These are phyloP conservation scores for Ctenopoma kingsleyae DNA, from an alignment of 2,797 vertebrate genomes.

Conservation along the genomic window DNA sequence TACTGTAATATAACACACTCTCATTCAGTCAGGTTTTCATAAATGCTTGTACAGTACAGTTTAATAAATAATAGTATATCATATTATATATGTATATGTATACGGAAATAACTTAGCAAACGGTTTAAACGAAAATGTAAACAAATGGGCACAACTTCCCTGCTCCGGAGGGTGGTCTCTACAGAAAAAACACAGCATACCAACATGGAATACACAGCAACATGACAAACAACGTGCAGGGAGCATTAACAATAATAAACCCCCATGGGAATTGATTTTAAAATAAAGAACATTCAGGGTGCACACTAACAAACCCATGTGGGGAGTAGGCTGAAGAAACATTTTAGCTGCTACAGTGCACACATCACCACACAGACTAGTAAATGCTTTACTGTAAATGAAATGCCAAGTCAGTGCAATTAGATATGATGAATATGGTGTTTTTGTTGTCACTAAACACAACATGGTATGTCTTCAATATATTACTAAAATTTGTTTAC, in stretches of 20 bases:
- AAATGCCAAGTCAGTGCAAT: neutral
- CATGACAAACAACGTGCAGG: neutral
- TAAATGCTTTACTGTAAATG: neutral
- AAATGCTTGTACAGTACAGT: neutral
- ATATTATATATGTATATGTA: neutral
- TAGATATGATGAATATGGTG: neutral
- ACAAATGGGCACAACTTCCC: neutral
- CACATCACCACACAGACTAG: neutral
- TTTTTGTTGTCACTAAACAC: neutral
- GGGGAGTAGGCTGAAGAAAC: too few species aligned
- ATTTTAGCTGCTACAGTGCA: neutral
- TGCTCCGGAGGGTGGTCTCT: neutral
- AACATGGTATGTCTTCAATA: neutral
- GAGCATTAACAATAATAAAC: slow-evolving; percentile 22
- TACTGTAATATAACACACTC: neutral
- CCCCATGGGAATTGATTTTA: slow-evolving; percentile 15
- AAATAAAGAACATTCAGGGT: neutral
- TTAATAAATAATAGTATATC: too few species aligned
- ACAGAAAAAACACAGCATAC: neutral
- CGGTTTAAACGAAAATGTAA: neutral
- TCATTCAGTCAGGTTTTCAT: neutral
- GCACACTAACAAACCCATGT: neutral
- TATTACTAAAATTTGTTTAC: neutral
- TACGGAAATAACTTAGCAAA: neutral
- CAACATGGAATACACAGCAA: neutral